Percentiles rank a stretch among this genome's conserved stretches.
Conservation (phyloP, 2,113 vertebrate species). For the Empidonax alnorum region DNA sequence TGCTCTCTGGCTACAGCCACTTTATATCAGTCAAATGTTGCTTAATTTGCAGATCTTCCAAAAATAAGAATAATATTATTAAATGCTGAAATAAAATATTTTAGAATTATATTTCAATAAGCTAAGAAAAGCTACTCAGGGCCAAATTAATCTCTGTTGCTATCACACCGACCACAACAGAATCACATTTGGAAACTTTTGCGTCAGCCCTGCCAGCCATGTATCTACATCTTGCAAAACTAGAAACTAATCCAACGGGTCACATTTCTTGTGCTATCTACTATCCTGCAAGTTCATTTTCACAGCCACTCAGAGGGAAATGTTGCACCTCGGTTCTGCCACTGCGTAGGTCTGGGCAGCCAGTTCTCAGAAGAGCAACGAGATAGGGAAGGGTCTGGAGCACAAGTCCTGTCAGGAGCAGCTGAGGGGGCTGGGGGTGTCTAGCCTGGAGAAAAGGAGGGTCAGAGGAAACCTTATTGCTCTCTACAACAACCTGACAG, state of each 20-base stretch:
- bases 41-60: constrained; percentile 43
- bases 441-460: rapidly evolving
- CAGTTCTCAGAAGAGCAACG: rapidly evolving
- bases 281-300: not conserved
- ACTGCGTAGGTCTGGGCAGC: not conserved
- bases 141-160: constrained; percentile 56
- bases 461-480: rapidly evolving
- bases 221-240: not conserved
- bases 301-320: not conserved
- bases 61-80: constrained; percentile 61
- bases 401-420: rapidly evolving
- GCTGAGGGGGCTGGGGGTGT: not conserved
- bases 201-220: not conserved
- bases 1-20: not conserved
- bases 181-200: not conserved
- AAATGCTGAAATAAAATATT: constrained; percentile 50
- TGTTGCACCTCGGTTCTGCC: not conserved
- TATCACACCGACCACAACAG: constrained; percentile 15
- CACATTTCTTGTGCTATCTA: not conserved
- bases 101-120: constrained; percentile 50
- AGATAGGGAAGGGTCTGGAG: not conserved
- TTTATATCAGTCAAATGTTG: not conserved
- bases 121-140: constrained; percentile 32
- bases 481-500: rapidly evolving
- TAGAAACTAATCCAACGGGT: not conserved